Base-by-base conservation (phyloP, 2,888 invertebrate species). In the Cheilosia soror region DNA sequence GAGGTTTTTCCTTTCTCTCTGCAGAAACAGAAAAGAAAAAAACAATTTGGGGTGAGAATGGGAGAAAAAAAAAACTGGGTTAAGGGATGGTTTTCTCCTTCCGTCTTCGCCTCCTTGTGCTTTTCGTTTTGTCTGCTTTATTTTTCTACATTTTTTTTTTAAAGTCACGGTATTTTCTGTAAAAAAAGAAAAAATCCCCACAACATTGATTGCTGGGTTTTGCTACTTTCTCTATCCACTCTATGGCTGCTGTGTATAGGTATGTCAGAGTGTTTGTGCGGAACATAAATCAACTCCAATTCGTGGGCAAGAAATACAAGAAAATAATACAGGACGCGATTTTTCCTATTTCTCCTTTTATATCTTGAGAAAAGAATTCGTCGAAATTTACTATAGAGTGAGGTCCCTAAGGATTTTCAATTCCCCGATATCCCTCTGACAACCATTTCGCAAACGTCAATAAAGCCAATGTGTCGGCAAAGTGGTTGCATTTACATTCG, bases 401-500 rank as follows among this genome's bases (percentile, higher is more conserved):
- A 55, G 33, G 71, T 81, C 85, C 76, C 81, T 57, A 29, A 81
- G 81, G 85, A 85, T 81, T 81, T 81, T 81, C 84, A 69, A 80
- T 69, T 80, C 65, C 58, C 57, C 72, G 57, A 42, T 73, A 68
- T 76, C 42, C 49, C 47, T 81, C 85, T 72, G 81, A 77, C 81
- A 81, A 40, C 49, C 85, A 77, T 77, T 81, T 84, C 80, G 76
- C 80, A 85, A 81, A 81, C 85, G 81, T 85, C 85, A 85, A 85
- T 85, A 85, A 81, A 85, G 85, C 81, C 85, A 85, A 85, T 85
- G 85, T 85, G 85, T 85, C 81, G 76, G 85, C 81, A 85, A 85
- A 85, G 85, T 85, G 85, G 81, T 85, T 85, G 85, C 81, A 85
- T 85, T 85, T 85, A 85, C 85, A 85, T 85, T 85, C 85, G 85